A percentile compares a stretch with the other conserved stretches of the same genome.
phyloP scores from a whole-genome alignment of 2,113 vertebrate genomes.

The Nanorana parkeri region DNA sequence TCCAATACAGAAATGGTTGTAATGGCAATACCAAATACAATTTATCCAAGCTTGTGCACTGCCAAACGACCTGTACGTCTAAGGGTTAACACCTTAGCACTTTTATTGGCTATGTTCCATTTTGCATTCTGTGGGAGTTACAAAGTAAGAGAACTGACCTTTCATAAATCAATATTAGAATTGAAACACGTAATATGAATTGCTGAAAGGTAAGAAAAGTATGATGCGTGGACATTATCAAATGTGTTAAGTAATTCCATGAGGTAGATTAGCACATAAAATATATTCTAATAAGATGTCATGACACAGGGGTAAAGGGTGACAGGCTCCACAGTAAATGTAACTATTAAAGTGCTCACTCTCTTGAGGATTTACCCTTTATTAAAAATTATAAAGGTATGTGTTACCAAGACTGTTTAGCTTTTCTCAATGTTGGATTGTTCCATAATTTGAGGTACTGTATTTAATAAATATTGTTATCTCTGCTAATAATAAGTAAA shows the following conservation, averaged over 20 bases:
- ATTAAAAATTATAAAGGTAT: too few species aligned
- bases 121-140: neutral
- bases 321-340: neutral
- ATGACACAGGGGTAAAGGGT: conserved; percentile 6
- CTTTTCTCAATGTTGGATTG: too few species aligned
- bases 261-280: neutral
- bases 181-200: conserved; percentile 1
- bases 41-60: conserved; percentile 20
- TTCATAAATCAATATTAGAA: neutral
- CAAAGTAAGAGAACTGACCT: neutral
- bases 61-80: neutral
- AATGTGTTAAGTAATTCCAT: conserved; percentile 1
- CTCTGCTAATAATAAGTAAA: too few species aligned
- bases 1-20: conserved; percentile 38
- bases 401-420: too few species aligned
- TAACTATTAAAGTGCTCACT: neutral
- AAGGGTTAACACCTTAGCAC: conserved; percentile 16
- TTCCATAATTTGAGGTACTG: too few species aligned
- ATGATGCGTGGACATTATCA: neutral
- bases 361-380: too few species aligned
- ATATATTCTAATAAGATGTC: neutral
- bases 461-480: too few species aligned
- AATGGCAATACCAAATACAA: conserved; percentile 28
- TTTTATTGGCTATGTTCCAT: neutral
- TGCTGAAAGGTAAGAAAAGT: neutral